Evolutionary conservation across 2,888 invertebrate species (phyloP).

Genomic region (Odontocolon sp.): DNA sequence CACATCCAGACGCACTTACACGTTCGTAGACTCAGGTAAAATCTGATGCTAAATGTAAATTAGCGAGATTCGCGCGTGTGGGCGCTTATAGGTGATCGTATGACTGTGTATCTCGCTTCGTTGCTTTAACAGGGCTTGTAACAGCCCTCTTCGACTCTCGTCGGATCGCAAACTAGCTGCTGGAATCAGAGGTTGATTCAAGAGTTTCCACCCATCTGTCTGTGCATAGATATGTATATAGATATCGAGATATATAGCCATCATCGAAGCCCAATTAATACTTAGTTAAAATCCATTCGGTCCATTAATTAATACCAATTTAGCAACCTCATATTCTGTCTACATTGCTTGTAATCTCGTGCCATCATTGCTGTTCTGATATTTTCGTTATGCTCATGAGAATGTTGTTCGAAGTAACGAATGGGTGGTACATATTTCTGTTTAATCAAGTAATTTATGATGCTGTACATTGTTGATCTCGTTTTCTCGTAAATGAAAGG

Average conservation of each 20-base stretch:
- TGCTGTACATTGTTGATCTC: no score
- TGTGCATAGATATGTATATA: no score
- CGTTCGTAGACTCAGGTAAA: slow-evolving; percentile 23
- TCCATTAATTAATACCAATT: not conserved
- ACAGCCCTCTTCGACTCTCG: not conserved
- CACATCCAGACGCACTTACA: not conserved
- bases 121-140: not conserved
- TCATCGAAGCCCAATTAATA: slow-evolving; percentile 24
- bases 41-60: slow-evolving; percentile 8
- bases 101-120: not conserved
- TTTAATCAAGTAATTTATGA: no score
- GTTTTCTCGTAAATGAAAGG: no score
- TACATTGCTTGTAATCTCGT: not conserved
- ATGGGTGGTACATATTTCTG: not conserved
- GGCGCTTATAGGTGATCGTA: not conserved
- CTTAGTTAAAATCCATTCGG: not conserved
- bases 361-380: not conserved
- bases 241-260: not conserved
- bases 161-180: not conserved
- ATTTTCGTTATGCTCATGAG: not conserved
- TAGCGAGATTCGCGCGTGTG: not conserved
- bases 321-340: not conserved
- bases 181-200: not conserved
- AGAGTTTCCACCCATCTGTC: no score
- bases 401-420: not conserved